phyloP scores from a whole-genome alignment of 2,888 invertebrate genomes.

The Cephus pygmeus region DNA sequence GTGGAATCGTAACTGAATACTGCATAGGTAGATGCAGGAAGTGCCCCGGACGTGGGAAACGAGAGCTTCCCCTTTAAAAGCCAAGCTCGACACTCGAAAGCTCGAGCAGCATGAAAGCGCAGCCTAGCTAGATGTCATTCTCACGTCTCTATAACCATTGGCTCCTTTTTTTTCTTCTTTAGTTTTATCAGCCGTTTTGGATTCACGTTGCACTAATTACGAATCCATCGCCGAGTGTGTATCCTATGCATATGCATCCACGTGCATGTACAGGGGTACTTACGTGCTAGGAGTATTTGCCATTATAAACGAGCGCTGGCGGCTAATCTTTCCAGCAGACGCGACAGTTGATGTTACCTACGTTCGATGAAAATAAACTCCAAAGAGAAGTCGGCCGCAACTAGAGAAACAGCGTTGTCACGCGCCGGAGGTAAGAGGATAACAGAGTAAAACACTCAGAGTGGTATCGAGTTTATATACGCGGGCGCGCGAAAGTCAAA shows the following conservation, averaged over 20 bases:
- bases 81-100: constrained; percentile 24
- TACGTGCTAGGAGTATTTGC: not conserved
- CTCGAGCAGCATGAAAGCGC: constrained; percentile 28
- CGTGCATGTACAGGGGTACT: not conserved
- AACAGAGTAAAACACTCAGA: constrained; percentile 49
- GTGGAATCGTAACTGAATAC: not conserved
- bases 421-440: constrained; percentile 38
- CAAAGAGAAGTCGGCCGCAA: not conserved
- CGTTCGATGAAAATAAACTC: not conserved
- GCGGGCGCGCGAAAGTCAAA: constrained; percentile 35
- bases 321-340: not conserved
- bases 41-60: not conserved
- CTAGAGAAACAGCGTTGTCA: constrained; percentile 3
- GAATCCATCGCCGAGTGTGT: not conserved
- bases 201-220: constrained; percentile 30
- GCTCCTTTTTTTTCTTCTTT: constrained; percentile 21
- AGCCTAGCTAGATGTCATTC: constrained; percentile 31
- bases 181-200: constrained; percentile 28
- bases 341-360: not conserved
- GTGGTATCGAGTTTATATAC: constrained; percentile 26
- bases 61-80: constrained; percentile 34
- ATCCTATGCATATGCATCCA: not conserved
- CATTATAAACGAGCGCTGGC: not conserved
- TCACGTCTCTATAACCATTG: constrained; percentile 21
- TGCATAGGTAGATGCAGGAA: not conserved